Evolutionary conservation across 2,888 invertebrate species (phyloP).

Genomic region (Pecten maximus): DNA sequence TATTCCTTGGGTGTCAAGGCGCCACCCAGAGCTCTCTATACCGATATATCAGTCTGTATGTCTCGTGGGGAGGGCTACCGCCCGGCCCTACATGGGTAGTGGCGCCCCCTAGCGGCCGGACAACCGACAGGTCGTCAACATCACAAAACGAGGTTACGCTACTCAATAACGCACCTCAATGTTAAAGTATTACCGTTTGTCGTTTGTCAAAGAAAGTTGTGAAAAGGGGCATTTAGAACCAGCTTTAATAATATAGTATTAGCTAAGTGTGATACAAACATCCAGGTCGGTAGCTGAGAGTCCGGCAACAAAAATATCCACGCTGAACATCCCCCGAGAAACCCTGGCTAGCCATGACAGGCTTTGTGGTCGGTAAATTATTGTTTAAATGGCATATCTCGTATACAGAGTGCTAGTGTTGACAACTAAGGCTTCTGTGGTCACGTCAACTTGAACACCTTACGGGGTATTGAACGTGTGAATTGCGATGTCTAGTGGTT

Average conservation of each 20-base stretch:
- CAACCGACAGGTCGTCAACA: background rate
- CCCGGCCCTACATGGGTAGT: conserved; percentile 9
- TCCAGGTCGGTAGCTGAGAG: background rate
- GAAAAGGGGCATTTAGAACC: background rate
- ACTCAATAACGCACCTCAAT: background rate
- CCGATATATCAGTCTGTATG: conserved; percentile 23
- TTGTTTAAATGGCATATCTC: background rate
- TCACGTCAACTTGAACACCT: conserved; percentile 14
- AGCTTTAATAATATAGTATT: background rate
- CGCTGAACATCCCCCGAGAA: background rate
- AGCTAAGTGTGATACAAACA: background rate
- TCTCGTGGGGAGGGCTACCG: conserved; percentile 33
- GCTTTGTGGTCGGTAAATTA: background rate
- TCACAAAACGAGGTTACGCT: background rate
- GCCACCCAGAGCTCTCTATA: background rate
- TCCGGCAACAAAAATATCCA: background rate
- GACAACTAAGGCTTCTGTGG: background rate
- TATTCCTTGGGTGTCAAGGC: conserved; percentile 15
- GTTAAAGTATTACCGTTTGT: background rate
- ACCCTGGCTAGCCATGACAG: background rate
- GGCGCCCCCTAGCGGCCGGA: conserved; percentile 9
- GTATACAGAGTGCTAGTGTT: background rate
- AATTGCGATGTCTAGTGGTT: background rate
- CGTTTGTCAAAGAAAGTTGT: background rate
- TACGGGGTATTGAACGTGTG: conserved; percentile 30